Base-by-base conservation (phyloP, 2,888 invertebrate genomes). In the Ceratothoa steindachneri region DNA sequence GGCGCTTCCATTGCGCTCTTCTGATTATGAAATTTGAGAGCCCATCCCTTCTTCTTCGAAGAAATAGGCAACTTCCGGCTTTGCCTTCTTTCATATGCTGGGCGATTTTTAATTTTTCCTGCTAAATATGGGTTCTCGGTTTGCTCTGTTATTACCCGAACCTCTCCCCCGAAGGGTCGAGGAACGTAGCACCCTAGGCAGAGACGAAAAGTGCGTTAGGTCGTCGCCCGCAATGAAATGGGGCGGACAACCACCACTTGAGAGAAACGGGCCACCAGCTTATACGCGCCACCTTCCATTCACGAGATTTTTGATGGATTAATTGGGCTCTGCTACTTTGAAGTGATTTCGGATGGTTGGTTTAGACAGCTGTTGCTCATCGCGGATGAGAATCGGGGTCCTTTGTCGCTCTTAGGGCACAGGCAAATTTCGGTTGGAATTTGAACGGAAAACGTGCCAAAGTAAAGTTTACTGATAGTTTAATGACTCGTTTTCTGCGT, bases 51-150 rank as follows among this genome's bases (percentile, higher is more conserved):
- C 60, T 60, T 60, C 60, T 60, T 60, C 12, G 19, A 60, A 60
- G 60, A 60, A 60, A 60, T 60, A 12, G 60, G 24, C 60, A 24
- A 60, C 60, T 60, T 60, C 60, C 60, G 60, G 60, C 19, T 60
- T 60, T 24, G 60, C 24, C n/a, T n/a, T 60, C 60, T 60, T 60
- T 60, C 60, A 60, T 60, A 60, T 60, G 60, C 9, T 60, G 60
- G 24, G 27, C 12, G 60, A 60, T 60, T 60, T 60, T 60, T 60
- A 60, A 60, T 60, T 60, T 51, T 60, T 60, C 19, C 12, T 22
- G 24, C 60, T 60, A 60, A 60, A 60, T 60, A 60, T 24, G 60
- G 60, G 60, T 1, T 60, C 60, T 7, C 60, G 27, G 24, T 60
- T 60, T 24, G 60, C 60, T 24, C 60, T 60, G 60, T 60, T 60